Conservation (phyloP, 2,888 invertebrate species). For the Aphodius granarius region DNA sequence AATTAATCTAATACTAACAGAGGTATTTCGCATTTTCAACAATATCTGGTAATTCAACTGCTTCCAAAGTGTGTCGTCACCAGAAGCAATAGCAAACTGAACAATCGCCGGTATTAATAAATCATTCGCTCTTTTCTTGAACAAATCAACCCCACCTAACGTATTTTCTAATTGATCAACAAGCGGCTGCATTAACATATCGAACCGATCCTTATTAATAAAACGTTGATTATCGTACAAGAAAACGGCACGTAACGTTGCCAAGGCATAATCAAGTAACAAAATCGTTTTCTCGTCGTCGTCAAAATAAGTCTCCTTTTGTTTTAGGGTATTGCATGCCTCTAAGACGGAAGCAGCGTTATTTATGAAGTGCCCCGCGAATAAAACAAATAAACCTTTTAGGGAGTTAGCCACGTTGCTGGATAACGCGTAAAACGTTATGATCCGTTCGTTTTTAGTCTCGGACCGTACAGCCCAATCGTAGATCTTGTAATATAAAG, state of each 20-base stretch:
- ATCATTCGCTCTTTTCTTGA: slow-evolving; percentile 62
- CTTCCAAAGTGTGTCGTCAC: slow-evolving; percentile 88
- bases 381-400: slow-evolving; percentile 87
- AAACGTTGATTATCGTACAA: slow-evolving; percentile 82
- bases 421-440: slow-evolving; percentile 84
- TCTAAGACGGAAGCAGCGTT: slow-evolving; percentile 77
- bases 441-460: slow-evolving; percentile 65
- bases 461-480: slow-evolving; percentile 79
- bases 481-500: slow-evolving; percentile 83
- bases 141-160: slow-evolving; percentile 62
- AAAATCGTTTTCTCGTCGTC: slow-evolving; percentile 61
- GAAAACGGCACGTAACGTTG: slow-evolving; percentile 77
- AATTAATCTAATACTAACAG: slow-evolving; percentile 72
- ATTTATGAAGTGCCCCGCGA: slow-evolving; percentile 82
- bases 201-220: slow-evolving; percentile 82
- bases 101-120: slow-evolving; percentile 78
- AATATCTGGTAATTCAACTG: slow-evolving; percentile 87
- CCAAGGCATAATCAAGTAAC: slow-evolving; percentile 71
- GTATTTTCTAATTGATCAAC: slow-evolving; percentile 87
- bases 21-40: slow-evolving; percentile 80
- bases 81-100: slow-evolving; percentile 79
- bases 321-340: slow-evolving; percentile 66
- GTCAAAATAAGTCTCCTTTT: slow-evolving; percentile 56
- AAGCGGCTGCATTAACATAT: slow-evolving; percentile 80
- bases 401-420: slow-evolving; percentile 77